A percentile compares a stretch with the other conserved stretches of the same genome.
phyloP scores from a whole-genome alignment of 2,113 vertebrate species.

The Theristicus caerulescens region DNA sequence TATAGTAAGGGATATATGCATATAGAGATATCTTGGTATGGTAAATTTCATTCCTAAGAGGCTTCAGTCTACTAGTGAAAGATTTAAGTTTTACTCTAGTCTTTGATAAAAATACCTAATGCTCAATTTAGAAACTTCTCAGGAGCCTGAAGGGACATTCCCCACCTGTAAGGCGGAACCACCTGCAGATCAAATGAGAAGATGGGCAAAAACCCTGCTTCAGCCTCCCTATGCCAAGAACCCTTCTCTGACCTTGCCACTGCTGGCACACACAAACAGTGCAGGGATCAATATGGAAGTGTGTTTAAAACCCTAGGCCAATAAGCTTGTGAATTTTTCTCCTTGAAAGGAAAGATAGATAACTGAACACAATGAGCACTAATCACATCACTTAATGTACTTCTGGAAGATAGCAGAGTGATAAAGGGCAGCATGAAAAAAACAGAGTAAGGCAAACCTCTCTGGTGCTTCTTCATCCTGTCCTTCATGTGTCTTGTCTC shows the following conservation, averaged over 20 bases:
- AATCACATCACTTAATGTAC: not conserved
- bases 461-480: not conserved
- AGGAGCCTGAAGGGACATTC: not conserved
- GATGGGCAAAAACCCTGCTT: not conserved
- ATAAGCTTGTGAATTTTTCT: not conserved
- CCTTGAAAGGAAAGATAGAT: not conserved
- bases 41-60: constrained; percentile 30
- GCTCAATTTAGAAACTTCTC: constrained; percentile 20
- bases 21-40: not conserved
- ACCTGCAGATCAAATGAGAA: not conserved
- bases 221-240: not conserved
- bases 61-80: not conserved
- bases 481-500: not conserved
- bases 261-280: not conserved
- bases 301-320: not conserved
- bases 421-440: not conserved
- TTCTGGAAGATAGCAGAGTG: not conserved
- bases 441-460: not conserved
- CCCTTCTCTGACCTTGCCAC: not conserved
- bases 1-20: not conserved
- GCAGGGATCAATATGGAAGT: not conserved
- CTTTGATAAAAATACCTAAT: constrained; percentile 27
- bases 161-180: not conserved
- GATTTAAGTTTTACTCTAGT: not conserved
- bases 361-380: not conserved